phyloP scores from a whole-genome alignment of 1,140 invertebrate species.

The Drosophila kurseongensis region DNA sequence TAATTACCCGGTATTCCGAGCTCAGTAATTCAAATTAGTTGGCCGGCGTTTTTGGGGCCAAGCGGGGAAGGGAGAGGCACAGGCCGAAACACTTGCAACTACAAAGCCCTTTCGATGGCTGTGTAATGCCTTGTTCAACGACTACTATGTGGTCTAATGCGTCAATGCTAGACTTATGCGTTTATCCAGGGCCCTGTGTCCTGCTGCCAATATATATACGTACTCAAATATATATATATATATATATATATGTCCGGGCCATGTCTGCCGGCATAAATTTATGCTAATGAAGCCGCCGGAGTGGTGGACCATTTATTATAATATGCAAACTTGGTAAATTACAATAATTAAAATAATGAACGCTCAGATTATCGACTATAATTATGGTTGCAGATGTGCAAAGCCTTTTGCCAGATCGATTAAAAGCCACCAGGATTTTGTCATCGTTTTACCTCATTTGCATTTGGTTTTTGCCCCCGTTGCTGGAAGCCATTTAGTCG shows the following conservation, averaged over 20 bases:
- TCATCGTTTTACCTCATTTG: slow-evolving; percentile 32
- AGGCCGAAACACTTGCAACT: slow-evolving; percentile 15
- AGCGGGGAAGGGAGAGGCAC: background rate
- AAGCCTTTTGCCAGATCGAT: slow-evolving; percentile 30
- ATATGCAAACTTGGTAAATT: slow-evolving; percentile 78
- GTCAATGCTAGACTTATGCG: slow-evolving; percentile 38
- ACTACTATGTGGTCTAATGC: slow-evolving; percentile 41
- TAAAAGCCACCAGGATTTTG: slow-evolving; percentile 36
- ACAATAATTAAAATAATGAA: slow-evolving; percentile 83
- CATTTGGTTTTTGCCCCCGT: slow-evolving; percentile 8
- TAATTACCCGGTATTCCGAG: slow-evolving; percentile 62
- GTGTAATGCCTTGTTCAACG: slow-evolving; percentile 40
- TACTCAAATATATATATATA: background rate
- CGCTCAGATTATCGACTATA: slow-evolving; percentile 75
- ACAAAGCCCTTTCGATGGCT: slow-evolving; percentile 12
- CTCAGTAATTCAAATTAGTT: slow-evolving; percentile 80
- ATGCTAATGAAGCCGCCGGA: slow-evolving; percentile 57
- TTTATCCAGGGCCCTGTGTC: slow-evolving; percentile 14
- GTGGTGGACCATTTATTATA: slow-evolving; percentile 76
- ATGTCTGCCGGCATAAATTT: slow-evolving; percentile 55
- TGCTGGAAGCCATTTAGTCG: slow-evolving; percentile 11
- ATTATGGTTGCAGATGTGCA: slow-evolving; percentile 65
- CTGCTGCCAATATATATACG: slow-evolving; percentile 22
- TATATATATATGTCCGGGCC: slow-evolving; percentile 5
- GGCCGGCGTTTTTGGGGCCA: slow-evolving; percentile 1